Evolutionary conservation across 2,113 vertebrate species (phyloP).

Genomic region (Propithecus coquereli): DNA sequence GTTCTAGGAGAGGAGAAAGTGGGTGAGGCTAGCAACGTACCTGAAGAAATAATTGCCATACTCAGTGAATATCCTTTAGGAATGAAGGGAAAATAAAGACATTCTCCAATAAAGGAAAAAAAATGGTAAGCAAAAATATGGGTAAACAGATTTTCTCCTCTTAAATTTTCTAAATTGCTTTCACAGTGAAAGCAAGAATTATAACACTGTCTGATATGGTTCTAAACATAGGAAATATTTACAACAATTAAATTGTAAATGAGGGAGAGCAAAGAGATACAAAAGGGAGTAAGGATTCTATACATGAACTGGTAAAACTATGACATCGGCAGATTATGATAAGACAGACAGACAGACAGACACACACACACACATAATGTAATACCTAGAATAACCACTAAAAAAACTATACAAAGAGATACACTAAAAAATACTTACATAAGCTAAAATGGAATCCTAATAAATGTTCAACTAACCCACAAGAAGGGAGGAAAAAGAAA

Average conservation of each 20-base stretch:
- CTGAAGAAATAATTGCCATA: background rate
- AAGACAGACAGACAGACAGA: background rate
- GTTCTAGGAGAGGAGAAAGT: background rate
- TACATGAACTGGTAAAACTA: background rate
- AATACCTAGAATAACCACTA: background rate
- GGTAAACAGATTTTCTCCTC: background rate
- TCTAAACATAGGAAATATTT: background rate
- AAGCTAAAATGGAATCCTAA: background rate
- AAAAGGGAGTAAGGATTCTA: background rate
- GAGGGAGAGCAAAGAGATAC: background rate
- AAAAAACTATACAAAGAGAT: background rate
- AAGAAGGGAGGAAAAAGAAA: background rate
- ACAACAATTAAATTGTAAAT: background rate
- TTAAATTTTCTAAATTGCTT: background rate
- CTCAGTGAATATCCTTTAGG: background rate
- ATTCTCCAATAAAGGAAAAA: constrained; percentile 3
- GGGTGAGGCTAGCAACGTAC: background rate
- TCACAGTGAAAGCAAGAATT: background rate
- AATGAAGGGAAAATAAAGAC: constrained; percentile 26
- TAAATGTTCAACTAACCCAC: background rate
- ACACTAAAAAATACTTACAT: background rate
- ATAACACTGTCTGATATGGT: background rate
- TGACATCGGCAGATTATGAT: background rate
- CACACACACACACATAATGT: accelerated
- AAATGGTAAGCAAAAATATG: background rate